Evolutionary conservation across 2,113 vertebrate species (phyloP).

Genomic region (Nothobranchius furzeri): DNA sequence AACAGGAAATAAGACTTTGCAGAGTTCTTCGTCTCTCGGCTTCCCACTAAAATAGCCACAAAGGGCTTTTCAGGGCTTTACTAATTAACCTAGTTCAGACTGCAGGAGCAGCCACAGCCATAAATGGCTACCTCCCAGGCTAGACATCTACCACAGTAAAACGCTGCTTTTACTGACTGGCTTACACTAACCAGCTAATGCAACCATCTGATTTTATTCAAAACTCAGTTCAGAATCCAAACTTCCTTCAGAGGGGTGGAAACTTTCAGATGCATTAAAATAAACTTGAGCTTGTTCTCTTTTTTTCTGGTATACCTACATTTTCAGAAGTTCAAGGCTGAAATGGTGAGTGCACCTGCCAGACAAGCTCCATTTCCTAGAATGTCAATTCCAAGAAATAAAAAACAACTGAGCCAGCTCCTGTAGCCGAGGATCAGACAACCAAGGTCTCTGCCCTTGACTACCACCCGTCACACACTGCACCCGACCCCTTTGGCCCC

Average conservation of each 20-base stretch:
- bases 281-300: neutral
- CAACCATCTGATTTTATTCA: neutral
- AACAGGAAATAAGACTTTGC: constrained; percentile 9
- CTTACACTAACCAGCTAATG: neutral
- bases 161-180: constrained; percentile 21
- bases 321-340: neutral
- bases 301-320: neutral
- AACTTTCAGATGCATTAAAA: neutral
- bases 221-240: neutral
- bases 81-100: constrained; percentile 30
- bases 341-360: neutral
- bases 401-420: too few species aligned
- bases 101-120: constrained; percentile 17
- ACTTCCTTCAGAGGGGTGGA: neutral
- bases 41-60: constrained; percentile 12
- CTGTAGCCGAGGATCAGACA: too few species aligned
- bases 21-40: constrained; percentile 9
- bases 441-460: too few species aligned
- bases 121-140: constrained; percentile 32
- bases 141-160: neutral
- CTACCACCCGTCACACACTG: too few species aligned
- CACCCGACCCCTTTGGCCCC: too few species aligned
- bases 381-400: neutral
- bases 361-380: neutral
- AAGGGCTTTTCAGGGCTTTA: constrained; percentile 15